These are phyloP conservation scores for Aldrovandia affinis DNA, from an alignment of 2,797 vertebrate genomes.

Conservation along the genomic window DNA sequence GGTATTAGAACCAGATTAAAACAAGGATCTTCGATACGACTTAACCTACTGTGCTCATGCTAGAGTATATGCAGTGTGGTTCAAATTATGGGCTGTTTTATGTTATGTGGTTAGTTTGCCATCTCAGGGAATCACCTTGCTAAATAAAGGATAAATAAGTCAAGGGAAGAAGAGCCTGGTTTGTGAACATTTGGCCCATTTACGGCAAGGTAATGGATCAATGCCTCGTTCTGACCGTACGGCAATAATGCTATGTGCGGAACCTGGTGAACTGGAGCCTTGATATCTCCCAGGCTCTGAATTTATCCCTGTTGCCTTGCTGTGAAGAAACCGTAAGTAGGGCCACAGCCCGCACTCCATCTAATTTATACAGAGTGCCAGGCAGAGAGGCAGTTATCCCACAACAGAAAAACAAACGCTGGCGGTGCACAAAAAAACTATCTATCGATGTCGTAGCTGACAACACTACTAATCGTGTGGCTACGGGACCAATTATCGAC, in stretches of 20 bases:
- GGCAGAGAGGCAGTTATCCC: background rate
- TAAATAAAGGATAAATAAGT: background rate
- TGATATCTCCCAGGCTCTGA: background rate
- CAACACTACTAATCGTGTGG: background rate
- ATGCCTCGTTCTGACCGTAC: background rate
- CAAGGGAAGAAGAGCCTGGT: background rate
- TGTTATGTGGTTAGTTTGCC: background rate
- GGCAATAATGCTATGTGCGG: background rate
- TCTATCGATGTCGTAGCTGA: background rate
- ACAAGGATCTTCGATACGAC: background rate
- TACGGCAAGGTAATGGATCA: background rate
- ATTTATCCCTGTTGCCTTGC: background rate
- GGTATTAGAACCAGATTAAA: constrained; percentile 13
- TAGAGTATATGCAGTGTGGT: background rate
- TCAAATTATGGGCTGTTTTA: background rate
- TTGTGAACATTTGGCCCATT: background rate
- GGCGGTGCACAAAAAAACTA: background rate
- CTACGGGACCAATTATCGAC: background rate
- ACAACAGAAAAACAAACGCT: background rate
- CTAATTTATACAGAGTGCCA: background rate
- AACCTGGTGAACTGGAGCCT: background rate
- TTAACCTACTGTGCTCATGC: background rate
- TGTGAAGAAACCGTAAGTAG: background rate
- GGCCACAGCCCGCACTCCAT: background rate
- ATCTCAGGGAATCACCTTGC: background rate